Base-by-base conservation (phyloP, 2,888 invertebrate genomes). In the Megamerina dolium region DNA sequence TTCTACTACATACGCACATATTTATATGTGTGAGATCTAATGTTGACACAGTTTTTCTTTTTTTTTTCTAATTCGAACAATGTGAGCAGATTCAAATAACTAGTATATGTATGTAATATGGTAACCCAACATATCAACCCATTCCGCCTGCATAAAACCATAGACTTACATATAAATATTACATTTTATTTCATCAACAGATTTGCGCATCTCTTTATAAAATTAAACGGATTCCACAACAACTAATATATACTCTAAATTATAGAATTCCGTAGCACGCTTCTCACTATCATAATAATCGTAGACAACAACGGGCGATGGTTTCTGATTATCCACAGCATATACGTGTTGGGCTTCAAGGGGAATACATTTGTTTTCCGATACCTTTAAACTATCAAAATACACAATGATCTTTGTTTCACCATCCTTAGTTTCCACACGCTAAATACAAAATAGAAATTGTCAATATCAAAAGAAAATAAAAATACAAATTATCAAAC, bases 281-380 rank as follows among this genome's bases (percentile, higher is more conserved):
- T 50, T 44, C 21, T 48, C 85, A 53, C 84, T 86, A 67, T 93
- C 90, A 60, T 91, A 93, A 56, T 93, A 87, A 66, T 94, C 93
- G 54, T 82, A 83, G 39, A 93, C 78, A 29, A 82, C 78, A 53
- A 91, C 87, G 57, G 85, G 80, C 21, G 85, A 88, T 20, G 90
- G 85, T 48, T 86, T 85, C 59, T 92, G 88, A 33, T 84, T 78
- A 1, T 88, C 87, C 8, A 89, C 86, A 63, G 85, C 84, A 63
- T 87, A 82, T 2, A 84, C 83, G 54, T 87, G 78, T 60, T 83
- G 85, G n/a, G 87, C 88, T 18, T 29, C 30, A 13, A 42, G 20
- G 2, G 36, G 17, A n/a, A 43, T 1, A 20, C 31, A 41, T 16
- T 39, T 29, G 6, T 14, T 16, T 3, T 10, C 5, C 9, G n/a